Evolutionary conservation across 2,888 invertebrate species (phyloP), one percentile per base, ranked within the genome.

Genomic region (Sialis lutaria): DNA sequence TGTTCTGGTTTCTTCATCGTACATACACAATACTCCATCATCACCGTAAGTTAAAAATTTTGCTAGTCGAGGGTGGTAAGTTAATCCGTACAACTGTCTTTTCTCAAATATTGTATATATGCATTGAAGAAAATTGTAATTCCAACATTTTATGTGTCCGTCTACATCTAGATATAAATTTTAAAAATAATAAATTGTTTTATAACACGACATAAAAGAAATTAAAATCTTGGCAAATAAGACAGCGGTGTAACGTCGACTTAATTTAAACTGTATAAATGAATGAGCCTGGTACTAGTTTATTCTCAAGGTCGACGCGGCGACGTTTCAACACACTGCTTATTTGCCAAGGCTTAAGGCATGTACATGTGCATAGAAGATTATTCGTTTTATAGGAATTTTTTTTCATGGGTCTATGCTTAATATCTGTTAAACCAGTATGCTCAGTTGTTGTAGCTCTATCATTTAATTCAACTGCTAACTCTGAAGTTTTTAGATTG

Each of bases 91-190:
- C 1, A 74, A 75, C 62, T 79, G 78, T 32, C 79, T 65, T 51
- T 74, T 74, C 57, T 82, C 81, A 51, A 73, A 65, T 54, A 80
- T 75, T 1, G 77, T 77, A 52, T 75, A 77, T 35, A 79, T 56
- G 55, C 79, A 79, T 54, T 74, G 72, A 32, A 70, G 68, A 53
- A 72, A 75, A 56, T 73, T 72, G 58, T 76, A 77, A 60, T 78
- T 75, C 79, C 79, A 82, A 55, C 75, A 75, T 63, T 79, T 80
- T 6, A 82, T 72, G 55, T 69, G 73, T 35, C 81, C 81, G 55
- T 75, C 76, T 4, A 75, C 71, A 67, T 81, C 81, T 45, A 12
- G 10, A 37, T 22, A 42, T 22, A 22, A 22, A 42, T 22, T 30
- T 30, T 42, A 6, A 8, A 13, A 6, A 7, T 13, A 6, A n/a